Base-by-base conservation (phyloP, 2,888 invertebrate species). In the Tetropium fuscum region DNA sequence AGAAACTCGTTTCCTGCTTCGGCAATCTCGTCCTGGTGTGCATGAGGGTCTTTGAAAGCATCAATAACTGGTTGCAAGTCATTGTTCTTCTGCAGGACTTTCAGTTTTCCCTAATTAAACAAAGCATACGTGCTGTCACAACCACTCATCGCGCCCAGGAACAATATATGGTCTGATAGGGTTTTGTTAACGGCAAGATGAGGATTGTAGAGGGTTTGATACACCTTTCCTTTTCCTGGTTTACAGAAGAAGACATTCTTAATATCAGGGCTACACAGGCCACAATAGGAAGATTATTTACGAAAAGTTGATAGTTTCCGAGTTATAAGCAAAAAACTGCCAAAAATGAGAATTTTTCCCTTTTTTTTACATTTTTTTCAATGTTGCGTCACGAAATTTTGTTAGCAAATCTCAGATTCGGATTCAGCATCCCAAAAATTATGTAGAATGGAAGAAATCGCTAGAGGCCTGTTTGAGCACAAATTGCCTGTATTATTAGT, bases 221-320 rank as follows among this genome's bases (percentile, higher is more conserved):
- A 53, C 41, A 41, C 25, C 15, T 32, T 43, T 41, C 27, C 53
- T 53, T 43, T 53, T 30, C 53, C 30, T 43, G 53, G 18, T 32
- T 34, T 30, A 19, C 19, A 13, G 32, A 53, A 53, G 13, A 34
- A 43, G 0, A 44, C 19, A 43, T 53, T 53, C 5, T 44, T 44
- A 0, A 44, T 44, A 44, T 44, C 44, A 53, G 44, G 43, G 22
- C 44, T 44, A 44, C 53, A 43, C 10, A 44, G 20, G 53, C 44
- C 48, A 30, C n/a, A n/a, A n/a, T n/a, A 47, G 3, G 4, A 22
- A 22, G 7, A 22, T 22, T 7, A 22, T 22, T n/a, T n/a, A n/a
- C 22, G 7, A 22, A 22, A 22, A 7, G 3, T 22, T 7, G 22
- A 22, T 22, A 22, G 3, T 7, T 22, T n/a, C n/a, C n/a, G n/a